Evolutionary conservation across 2,888 invertebrate species (phyloP).

Genomic region (Sinodicranocentrus sp.): DNA sequence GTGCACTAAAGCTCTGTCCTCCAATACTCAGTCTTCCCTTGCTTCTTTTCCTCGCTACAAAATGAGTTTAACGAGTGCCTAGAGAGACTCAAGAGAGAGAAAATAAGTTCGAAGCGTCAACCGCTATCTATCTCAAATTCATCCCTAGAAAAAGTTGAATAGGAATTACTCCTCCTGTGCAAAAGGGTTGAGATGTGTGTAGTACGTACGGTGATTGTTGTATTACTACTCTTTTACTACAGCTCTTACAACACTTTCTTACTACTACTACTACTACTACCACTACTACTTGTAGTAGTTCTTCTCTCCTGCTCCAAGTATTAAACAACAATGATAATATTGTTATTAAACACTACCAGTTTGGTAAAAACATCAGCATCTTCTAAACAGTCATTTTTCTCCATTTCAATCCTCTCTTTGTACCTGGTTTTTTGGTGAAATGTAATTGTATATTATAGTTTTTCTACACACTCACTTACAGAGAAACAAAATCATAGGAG

Average conservation of each 20-base stretch:
- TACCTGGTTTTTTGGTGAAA: not conserved
- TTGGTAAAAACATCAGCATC: constrained; percentile 19
- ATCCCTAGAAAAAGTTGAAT: not conserved
- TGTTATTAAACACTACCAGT: constrained; percentile 48
- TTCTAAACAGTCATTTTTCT: constrained; percentile 31
- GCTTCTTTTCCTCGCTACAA: too few species aligned
- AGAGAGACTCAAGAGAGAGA: too few species aligned
- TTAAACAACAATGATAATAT: constrained; percentile 50
- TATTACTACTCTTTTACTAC: not conserved
- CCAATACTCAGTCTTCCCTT: not conserved
- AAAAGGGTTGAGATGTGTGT: not conserved
- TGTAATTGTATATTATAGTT: not conserved
- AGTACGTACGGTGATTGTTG: constrained; percentile 37
- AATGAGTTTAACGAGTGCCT: too few species aligned
- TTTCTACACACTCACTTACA: constrained; percentile 1
- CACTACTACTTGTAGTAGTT: not conserved
- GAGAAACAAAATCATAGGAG: not conserved
- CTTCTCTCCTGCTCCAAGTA: not conserved
- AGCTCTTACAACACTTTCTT: too few species aligned
- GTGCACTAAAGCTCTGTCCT: not conserved
- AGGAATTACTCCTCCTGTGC: constrained; percentile 16
- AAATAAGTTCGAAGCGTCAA: constrained; percentile 50
- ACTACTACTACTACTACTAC: not conserved
- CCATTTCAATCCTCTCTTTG: constrained; percentile 36
- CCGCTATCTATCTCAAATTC: constrained; percentile 30